Evolutionary conservation across 2,113 vertebrate species (phyloP), one percentile per base, ranked within the genome.

Genomic region (Verasper variegatus): DNA sequence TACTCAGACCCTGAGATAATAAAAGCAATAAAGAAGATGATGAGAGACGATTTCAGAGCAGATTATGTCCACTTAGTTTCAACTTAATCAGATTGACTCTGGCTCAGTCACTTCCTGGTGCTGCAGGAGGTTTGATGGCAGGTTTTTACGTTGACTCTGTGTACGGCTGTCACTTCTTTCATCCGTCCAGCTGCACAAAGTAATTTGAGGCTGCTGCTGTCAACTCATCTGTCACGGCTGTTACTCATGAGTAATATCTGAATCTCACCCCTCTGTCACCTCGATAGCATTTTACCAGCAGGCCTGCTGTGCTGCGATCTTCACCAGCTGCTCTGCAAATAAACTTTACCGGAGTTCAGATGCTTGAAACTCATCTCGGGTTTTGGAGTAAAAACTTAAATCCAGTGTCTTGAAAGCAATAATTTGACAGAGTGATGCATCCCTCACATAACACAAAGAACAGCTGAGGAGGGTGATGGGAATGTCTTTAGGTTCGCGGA

Each of bases 101-200:
- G 45, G 45, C 45, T 49, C 45, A 17, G 45, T 64, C 47, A n/a
- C 27, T 54, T 70, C 24, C 37, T n/a, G 17, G 8, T 24, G 67
- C 59, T 78, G 56, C 64, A 31, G 56, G 35, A 54, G 96, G 95
- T 26, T 91, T 97, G 23, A 6, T 92, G 0, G 74, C 87, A 21
- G 96, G 95, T 85, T 20, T 31, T 55, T 95, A 74, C 45, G 55
- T 60, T 77, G 58, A 92, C 95, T 6, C 95, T 95, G 84, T 96
- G 95, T 94, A 85, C 86, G 10, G 94, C 88, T 0, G 91, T 95
- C 0, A 95, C 93, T 21, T 94, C 91, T 3, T 95, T 97, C 55
- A 51, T 97, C 58, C 94, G 95, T 67, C 95, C 95, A 57, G 80
- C 3, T 3, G 13, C 14, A 15, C 42, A 15, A 45, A 45, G 42